phyloP scores from a whole-genome alignment of 2,888 invertebrate species.

The Aporophyla nigra region DNA sequence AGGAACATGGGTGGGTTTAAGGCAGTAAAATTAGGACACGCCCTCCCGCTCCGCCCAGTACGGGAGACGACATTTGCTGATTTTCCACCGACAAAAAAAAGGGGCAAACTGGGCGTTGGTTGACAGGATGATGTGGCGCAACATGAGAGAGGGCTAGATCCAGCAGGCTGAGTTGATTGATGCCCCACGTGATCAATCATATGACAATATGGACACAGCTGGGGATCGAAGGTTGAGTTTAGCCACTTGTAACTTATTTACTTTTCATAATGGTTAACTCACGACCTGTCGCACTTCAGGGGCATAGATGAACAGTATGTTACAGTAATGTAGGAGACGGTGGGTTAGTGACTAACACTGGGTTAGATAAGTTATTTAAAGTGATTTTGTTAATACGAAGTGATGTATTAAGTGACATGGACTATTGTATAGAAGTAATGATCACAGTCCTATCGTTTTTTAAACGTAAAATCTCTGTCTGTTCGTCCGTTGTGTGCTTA shows the following conservation, averaged over 20 bases:
- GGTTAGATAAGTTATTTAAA: not conserved
- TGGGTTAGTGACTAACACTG: not conserved
- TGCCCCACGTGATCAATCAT: conserved; percentile 24
- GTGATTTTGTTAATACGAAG: conserved; percentile 19
- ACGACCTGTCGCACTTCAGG: conserved; percentile 17
- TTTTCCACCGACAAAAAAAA: too few relatives aligned
- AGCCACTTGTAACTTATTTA: conserved; percentile 21
- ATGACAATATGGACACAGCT: conserved; percentile 35
- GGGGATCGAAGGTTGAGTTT: conserved; percentile 38
- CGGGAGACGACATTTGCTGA: too few relatives aligned
- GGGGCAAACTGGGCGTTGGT: too few relatives aligned
- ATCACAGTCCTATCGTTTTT: not conserved
- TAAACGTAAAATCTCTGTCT: not conserved
- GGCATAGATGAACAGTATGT: not conserved
- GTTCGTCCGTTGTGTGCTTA: not conserved
- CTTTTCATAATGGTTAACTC: conserved; percentile 25
- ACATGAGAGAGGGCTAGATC: too few relatives aligned
- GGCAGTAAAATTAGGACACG: too few relatives aligned
- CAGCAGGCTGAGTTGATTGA: too few relatives aligned
- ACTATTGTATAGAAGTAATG: not conserved
- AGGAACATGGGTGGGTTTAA: too few relatives aligned
- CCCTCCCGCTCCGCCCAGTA: too few relatives aligned
- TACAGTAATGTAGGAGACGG: not conserved
- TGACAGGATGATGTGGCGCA: too few relatives aligned
- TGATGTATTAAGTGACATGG: conserved; percentile 2